Percentiles rank a stretch among this genome's conserved stretches.
phyloP scores from a whole-genome alignment of 2,888 invertebrate species.

The Sesamia inferens region DNA sequence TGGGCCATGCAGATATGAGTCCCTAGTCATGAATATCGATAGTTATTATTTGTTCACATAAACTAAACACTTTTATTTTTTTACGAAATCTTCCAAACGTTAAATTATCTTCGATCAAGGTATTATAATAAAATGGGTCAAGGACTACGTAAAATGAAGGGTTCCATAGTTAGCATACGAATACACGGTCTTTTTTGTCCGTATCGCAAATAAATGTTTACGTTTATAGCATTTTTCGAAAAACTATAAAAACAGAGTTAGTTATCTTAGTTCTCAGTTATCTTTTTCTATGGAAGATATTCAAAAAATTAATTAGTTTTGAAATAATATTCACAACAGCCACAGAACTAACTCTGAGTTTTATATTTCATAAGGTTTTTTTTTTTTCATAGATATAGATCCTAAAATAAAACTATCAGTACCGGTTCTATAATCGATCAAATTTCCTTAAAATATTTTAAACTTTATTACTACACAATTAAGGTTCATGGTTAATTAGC shows the following conservation, averaged over 20 bases:
- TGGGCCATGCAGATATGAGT: slow-evolving; percentile 3
- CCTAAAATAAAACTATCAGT: background rate
- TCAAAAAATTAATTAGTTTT: background rate
- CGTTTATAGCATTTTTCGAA: background rate
- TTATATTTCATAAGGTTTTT: no score
- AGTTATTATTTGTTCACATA: background rate
- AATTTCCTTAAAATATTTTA: no score
- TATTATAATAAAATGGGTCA: no score
- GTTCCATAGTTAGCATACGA: no score
- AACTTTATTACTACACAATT: no score
- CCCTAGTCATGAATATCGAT: slow-evolving; percentile 34
- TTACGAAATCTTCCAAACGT: no score
- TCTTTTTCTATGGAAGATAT: background rate
- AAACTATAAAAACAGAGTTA: no score
- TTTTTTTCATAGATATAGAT: background rate
- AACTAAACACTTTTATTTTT: background rate
- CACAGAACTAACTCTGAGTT: no score
- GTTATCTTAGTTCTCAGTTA: background rate
- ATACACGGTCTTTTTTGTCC: background rate
- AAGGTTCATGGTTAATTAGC: no score
- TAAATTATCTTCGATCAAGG: no score
- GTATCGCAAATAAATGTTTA: background rate
- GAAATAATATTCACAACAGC: background rate
- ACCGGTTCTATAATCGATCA: no score
- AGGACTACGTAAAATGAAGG: no score